Percentiles rank a stretch among this genome's conserved stretches.
Conservation (phyloP, 2,113 vertebrate genomes). For the Gymnocephalus cernua region DNA sequence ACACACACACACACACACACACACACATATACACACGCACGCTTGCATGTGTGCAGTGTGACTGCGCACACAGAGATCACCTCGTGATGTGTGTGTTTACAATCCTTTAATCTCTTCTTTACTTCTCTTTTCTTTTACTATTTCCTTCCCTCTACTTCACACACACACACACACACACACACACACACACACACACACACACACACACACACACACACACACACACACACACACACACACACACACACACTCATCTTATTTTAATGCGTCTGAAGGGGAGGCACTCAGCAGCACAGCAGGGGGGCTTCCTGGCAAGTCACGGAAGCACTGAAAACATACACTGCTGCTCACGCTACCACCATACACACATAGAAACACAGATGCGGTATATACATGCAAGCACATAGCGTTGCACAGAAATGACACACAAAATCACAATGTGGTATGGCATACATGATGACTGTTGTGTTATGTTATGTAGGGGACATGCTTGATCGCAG, state of each 20-base stretch:
- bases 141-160: constrained; percentile 27
- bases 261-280: constrained; percentile 84
- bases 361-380: constrained; percentile 42
- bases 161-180: constrained; percentile 31
- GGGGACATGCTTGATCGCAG: neutral
- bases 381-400: constrained; percentile 24
- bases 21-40: constrained; percentile 14
- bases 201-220: constrained; percentile 38
- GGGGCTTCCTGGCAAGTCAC: constrained; percentile 83
- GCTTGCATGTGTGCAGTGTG: constrained; percentile 15
- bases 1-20: constrained; percentile 22
- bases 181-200: constrained; percentile 31
- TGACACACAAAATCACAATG: neutral
- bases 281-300: constrained; percentile 83
- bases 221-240: constrained; percentile 12
- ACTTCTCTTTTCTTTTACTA: constrained; percentile 56
- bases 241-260: constrained; percentile 82
- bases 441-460: constrained; percentile 22
- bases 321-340: constrained; percentile 81
- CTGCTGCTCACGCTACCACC: constrained; percentile 75
- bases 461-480: constrained; percentile 25
- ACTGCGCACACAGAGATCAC: constrained; percentile 17
- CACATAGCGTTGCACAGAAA: constrained; percentile 28
- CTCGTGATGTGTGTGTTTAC: constrained; percentile 57
- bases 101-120: constrained; percentile 69